These are phyloP conservation scores for Manacus vitellinus DNA, from an alignment of 2,113 vertebrate species.

Conservation along the genomic window DNA sequence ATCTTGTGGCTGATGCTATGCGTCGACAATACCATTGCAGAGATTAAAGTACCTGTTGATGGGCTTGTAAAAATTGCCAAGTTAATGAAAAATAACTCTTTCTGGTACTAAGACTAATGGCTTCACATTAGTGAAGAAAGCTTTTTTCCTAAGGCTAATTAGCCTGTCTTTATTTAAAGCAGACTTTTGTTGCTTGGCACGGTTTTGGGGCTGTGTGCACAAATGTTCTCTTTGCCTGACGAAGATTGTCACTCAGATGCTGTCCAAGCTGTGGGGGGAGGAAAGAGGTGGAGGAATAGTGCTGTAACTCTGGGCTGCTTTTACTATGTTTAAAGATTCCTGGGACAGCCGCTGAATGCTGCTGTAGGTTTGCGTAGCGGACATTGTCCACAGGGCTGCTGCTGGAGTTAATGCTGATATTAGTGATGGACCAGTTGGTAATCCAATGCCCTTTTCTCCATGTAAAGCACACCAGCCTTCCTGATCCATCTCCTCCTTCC, in stretches of 20 bases:
- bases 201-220: not conserved
- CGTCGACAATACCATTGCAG: not conserved
- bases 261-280: not conserved
- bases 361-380: not conserved
- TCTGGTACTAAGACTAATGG: not conserved
- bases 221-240: not conserved
- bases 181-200: not conserved
- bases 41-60: not conserved
- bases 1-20: not conserved
- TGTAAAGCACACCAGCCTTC: not conserved
- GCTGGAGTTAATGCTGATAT: not conserved
- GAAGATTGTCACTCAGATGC: not conserved
- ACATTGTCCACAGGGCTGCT: rapidly evolving
- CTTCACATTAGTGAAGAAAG: not conserved
- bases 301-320: not conserved
- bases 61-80: not conserved
- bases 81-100: not conserved
- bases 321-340: not conserved
- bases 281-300: not conserved
- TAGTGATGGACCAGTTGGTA: not conserved
- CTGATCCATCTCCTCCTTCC: not conserved
- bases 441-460: not conserved
- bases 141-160: not conserved
- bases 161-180: not conserved
- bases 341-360: rapidly evolving